Base-by-base conservation (phyloP, 2,797 vertebrate species). In the Presbytis comata region DNA sequence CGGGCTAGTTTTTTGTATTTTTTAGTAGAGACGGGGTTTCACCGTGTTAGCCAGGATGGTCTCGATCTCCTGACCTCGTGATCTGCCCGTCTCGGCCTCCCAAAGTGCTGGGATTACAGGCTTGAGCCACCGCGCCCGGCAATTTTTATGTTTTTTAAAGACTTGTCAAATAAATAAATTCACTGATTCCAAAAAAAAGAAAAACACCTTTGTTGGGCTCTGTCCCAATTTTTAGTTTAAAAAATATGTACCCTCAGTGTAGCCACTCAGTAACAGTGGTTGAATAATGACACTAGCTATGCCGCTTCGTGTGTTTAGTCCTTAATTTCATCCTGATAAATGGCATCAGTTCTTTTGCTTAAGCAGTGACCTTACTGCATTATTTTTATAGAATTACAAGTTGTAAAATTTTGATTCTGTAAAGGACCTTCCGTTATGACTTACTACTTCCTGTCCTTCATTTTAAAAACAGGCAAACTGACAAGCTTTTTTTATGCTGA, bases 201-300 rank as follows among this genome's bases (percentile, higher is more conserved):
- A 93, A 39, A n/a, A 17, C 64, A 64, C 85, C 9, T 95, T 96
- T 79, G n/a, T 91, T 93, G 74, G 89, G 33, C 83, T 86, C 21
- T 86, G 81, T 94, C 93, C 93, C 92, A 59, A 26, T 95, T 96
- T 97, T 95, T 36, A 75, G 67, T 83, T 94, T 55, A 94, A 67
- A 91, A 94, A 75, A 44, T 86, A 5, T n/a, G 61, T 94, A 44
- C 89, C 36, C 53, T 91, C 79, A 46, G 0, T 87, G 30, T 6
- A 81, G 92, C 26, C 26, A 28, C 87, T 87, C 90, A 28, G 0
- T 83, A 50, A n/a, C 79, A 3, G 28, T 26, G 64, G n/a, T 8
- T 94, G 93, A 91, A 21, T 91, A 61, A 92, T 93, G 75, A 83
- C 11, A 13, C 74, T 67, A 57, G 72, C 86, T 21, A 26, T 30